A percentile compares a stretch with the other conserved stretches of the same genome.
Conservation (phyloP, 2,113 vertebrate genomes). For the Hyperopisus bebe region DNA sequence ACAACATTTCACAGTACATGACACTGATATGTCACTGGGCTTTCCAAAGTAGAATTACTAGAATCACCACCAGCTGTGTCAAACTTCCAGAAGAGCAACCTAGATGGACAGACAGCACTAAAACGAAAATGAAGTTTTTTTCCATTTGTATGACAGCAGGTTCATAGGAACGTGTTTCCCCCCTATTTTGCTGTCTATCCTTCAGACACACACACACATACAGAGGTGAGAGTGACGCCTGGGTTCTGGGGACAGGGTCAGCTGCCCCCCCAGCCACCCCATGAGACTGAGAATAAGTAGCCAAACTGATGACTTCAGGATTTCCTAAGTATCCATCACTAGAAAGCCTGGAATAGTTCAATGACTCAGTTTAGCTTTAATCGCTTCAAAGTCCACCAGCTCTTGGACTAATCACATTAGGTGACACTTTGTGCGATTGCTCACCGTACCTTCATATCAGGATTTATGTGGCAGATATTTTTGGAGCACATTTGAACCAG, state of each 20-base stretch:
- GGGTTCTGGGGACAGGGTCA: background rate
- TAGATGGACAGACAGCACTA: background rate
- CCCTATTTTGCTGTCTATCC: background rate
- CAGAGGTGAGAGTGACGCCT: background rate
- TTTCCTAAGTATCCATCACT: background rate
- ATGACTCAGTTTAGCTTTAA: background rate
- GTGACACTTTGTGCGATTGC: background rate
- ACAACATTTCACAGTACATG: background rate
- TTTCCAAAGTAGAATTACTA: background rate
- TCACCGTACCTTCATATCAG: background rate
- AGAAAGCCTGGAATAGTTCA: background rate
- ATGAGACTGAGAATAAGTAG: background rate
- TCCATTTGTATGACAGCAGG: background rate
- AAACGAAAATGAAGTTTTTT: background rate
- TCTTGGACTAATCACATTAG: constrained; percentile 11
- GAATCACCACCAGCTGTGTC: background rate
- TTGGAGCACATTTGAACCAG: background rate
- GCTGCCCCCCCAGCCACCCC: background rate
- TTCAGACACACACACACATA: background rate
- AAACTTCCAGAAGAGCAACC: background rate
- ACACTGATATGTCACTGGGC: background rate
- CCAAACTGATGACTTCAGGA: background rate
- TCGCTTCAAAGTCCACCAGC: constrained; percentile 20
- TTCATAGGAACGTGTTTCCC: background rate
- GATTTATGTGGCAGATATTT: background rate